A percentile compares a stretch with the other conserved stretches of the same genome.
Evolutionary conservation across 1,140 invertebrate genomes (phyloP).

Genomic region (Subanguina moxae): DNA sequence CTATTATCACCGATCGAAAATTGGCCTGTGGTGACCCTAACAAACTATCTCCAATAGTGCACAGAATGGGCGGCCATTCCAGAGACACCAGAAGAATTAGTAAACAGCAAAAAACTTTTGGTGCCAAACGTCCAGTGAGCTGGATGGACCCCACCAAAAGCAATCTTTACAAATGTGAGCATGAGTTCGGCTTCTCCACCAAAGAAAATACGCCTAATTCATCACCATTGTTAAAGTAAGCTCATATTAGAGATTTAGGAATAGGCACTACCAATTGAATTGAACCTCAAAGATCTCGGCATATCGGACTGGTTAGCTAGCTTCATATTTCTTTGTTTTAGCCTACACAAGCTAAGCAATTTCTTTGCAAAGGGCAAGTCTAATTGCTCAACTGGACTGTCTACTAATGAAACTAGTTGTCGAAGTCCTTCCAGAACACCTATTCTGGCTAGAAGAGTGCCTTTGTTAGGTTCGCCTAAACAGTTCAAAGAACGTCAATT

Average conservation of each 20-base stretch:
- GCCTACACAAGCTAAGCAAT: conserved; percentile 28
- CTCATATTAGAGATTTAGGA: too few relatives aligned
- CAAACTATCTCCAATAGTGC: neutral
- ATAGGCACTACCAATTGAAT: too few relatives aligned
- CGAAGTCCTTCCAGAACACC: conserved; percentile 28
- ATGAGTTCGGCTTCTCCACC: neutral
- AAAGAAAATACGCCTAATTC: conserved; percentile 3
- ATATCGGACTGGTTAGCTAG: too few relatives aligned
- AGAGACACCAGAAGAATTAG: neutral
- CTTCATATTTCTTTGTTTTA: conserved; percentile 14
- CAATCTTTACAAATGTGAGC: neutral
- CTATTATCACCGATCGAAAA: conserved; percentile 14
- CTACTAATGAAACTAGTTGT: neutral
- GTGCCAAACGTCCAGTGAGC: neutral
- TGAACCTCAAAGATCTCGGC: too few relatives aligned
- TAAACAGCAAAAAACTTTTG: neutral
- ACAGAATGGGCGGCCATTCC: neutral
- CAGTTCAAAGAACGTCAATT: conserved; percentile 17
- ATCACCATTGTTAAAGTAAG: neutral
- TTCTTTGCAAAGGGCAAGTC: conserved; percentile 7
- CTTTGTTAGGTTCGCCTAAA: conserved; percentile 23
- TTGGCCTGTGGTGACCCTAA: neutral
- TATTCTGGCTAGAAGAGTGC: conserved; percentile 21
- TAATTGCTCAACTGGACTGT: neutral
- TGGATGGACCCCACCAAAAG: conserved; percentile 1